Evolutionary conservation across 1,140 invertebrate genomes (phyloP).

Genomic region (Drosophila elegans): DNA sequence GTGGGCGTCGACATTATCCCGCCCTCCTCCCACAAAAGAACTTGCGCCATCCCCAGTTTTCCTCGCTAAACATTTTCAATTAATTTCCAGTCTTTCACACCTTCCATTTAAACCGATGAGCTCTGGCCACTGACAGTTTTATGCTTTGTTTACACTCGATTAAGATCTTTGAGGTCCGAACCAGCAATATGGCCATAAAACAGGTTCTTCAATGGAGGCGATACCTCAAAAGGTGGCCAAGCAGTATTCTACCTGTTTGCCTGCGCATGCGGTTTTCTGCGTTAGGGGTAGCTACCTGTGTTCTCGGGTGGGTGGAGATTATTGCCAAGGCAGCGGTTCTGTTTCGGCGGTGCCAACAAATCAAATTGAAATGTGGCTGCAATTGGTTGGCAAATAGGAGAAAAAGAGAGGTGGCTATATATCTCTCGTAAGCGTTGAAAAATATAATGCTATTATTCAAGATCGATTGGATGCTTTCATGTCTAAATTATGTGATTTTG

Average conservation of each 20-base stretch:
- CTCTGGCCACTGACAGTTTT: conserved; percentile 82
- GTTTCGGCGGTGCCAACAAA: conserved; percentile 65
- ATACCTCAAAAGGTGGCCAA: background rate
- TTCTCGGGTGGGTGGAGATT: conserved; percentile 50
- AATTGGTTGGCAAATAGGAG: conserved; percentile 54
- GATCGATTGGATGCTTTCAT: background rate
- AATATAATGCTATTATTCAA: conserved; percentile 10
- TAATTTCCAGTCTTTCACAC: conserved; percentile 68
- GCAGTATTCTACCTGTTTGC: conserved; percentile 2
- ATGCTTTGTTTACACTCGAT: conserved; percentile 83
- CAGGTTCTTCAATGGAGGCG: conserved; percentile 31
- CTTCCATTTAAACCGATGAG: conserved; percentile 77
- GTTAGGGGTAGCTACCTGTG: conserved; percentile 47
- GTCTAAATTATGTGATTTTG: background rate
- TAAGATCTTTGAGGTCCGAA: background rate
- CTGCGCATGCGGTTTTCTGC: conserved; percentile 38
- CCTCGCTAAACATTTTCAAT: conserved; percentile 35
- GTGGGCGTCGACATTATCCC: conserved; percentile 30
- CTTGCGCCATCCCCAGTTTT: conserved; percentile 38
- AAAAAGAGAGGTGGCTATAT: conserved; percentile 1
- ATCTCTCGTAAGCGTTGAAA: background rate
- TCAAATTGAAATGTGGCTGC: conserved; percentile 74
- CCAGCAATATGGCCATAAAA: conserved; percentile 22
- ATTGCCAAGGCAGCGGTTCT: conserved; percentile 19
- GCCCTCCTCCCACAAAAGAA: background rate